Percentiles rank a stretch among this genome's conserved stretches.
Evolutionary conservation across 2,888 invertebrate species (phyloP).

Genomic region (Arrhopalites spinosus): DNA sequence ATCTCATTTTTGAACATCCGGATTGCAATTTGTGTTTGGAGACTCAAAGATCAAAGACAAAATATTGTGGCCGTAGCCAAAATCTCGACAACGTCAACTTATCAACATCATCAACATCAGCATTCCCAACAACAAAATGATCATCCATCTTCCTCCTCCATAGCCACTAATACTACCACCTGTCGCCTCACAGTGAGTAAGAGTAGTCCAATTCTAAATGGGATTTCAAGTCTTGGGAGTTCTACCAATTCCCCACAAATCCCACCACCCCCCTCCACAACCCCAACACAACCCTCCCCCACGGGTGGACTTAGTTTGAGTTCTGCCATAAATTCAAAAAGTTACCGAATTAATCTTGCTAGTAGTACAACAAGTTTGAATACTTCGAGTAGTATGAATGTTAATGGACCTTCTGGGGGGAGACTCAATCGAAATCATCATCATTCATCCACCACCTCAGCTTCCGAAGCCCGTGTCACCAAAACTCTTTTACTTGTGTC

Average conservation of each 20-base stretch:
- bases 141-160: slow-evolving; percentile 8
- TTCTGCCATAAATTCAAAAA: no score
- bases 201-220: background rate
- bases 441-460: slow-evolving; percentile 32
- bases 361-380: slow-evolving; percentile 20
- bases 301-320: slow-evolving; percentile 6
- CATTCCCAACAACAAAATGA: background rate
- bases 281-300: background rate
- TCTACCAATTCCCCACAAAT: background rate
- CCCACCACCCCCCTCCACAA: background rate
- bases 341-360: slow-evolving; percentile 29
- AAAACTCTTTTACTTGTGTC: slow-evolving; percentile 83
- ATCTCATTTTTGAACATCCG: slow-evolving; percentile 74
- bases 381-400: background rate
- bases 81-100: slow-evolving; percentile 1
- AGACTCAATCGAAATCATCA: slow-evolving; percentile 11
- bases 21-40: slow-evolving; percentile 72
- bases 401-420: background rate
- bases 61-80: slow-evolving; percentile 46
- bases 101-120: background rate
- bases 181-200: slow-evolving; percentile 10
- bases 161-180: background rate
- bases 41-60: slow-evolving; percentile 57
- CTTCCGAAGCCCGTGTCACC: slow-evolving; percentile 63
- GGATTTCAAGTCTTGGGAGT: background rate